Evolutionary conservation across 2,113 vertebrate genomes (phyloP).

Genomic region (Pampusana beccarii): DNA sequence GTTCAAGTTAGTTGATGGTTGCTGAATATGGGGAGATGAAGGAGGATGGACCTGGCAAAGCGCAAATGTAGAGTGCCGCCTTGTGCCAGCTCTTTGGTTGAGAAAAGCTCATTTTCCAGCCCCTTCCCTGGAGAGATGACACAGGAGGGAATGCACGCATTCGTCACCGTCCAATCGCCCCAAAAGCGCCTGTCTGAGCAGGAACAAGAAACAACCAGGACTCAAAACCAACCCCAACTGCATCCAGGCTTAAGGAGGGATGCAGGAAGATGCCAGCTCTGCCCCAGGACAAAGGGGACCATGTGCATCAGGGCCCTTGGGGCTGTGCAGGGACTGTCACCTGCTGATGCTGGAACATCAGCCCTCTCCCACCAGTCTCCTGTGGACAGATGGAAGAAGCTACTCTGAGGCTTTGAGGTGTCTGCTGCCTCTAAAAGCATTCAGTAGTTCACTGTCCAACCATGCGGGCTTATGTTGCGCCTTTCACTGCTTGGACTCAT

Average conservation of each 20-base stretch:
- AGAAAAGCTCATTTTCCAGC: background rate
- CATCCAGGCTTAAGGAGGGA: background rate
- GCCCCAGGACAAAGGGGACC: rapidly evolving
- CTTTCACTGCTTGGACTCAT: background rate
- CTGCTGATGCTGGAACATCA: background rate
- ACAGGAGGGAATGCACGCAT: rapidly evolving
- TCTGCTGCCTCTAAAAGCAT: background rate
- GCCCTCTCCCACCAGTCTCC: background rate
- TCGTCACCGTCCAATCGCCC: rapidly evolving
- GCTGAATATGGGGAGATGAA: background rate
- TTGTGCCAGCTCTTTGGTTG: background rate
- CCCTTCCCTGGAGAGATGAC: background rate
- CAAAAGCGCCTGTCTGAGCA: rapidly evolving
- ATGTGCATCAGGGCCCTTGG: rapidly evolving
- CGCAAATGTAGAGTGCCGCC: rapidly evolving
- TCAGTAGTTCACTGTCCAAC: background rate
- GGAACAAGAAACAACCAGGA: background rate
- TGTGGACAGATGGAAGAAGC: background rate
- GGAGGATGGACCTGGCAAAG: background rate
- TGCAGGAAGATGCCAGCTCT: background rate
- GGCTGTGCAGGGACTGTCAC: background rate
- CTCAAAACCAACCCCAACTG: background rate
- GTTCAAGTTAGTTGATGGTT: background rate
- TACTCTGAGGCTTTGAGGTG: background rate
- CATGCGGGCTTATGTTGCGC: background rate